Evolutionary conservation across 92 coral and sea anemone species (phyloP).

Genomic region (Montipora capitata): DNA sequence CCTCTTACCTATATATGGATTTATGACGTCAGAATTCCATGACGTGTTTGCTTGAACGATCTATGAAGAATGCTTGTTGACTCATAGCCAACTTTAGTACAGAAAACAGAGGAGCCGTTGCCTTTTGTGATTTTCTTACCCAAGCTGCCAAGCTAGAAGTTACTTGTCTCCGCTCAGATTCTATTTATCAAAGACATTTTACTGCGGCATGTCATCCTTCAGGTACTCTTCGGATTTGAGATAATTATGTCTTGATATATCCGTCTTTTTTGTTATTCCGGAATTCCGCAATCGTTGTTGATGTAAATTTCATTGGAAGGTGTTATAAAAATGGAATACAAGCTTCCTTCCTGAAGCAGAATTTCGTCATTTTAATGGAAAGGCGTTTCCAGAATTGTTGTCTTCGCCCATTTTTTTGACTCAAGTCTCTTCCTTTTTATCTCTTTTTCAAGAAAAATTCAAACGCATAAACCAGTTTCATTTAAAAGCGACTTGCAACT

Average conservation of each 20-base stretch:
- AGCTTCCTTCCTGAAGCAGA: background rate
- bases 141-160: background rate
- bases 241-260: conserved; percentile 5
- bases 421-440: too few species aligned
- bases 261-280: conserved; percentile 45
- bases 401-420: too few species aligned
- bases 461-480: background rate
- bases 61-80: background rate
- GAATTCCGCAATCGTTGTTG: conserved; percentile 48
- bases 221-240: conserved; percentile 9
- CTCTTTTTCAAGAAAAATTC: too few species aligned
- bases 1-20: conserved; percentile 38
- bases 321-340: background rate
- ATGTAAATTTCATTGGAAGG: background rate
- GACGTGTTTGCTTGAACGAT: conserved; percentile 36
- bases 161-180: too few species aligned
- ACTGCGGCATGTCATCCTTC: background rate
- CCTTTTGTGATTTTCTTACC: background rate
- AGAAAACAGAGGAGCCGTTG: background rate
- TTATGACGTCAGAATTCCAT: conserved; percentile 18
- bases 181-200: background rate
- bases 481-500: background rate
- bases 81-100: background rate
- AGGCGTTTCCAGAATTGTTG: too few species aligned
- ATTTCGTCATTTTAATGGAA: conserved; percentile 14